phyloP scores from a whole-genome alignment of 1,140 invertebrate genomes.

The Saxidomus purpurata region DNA sequence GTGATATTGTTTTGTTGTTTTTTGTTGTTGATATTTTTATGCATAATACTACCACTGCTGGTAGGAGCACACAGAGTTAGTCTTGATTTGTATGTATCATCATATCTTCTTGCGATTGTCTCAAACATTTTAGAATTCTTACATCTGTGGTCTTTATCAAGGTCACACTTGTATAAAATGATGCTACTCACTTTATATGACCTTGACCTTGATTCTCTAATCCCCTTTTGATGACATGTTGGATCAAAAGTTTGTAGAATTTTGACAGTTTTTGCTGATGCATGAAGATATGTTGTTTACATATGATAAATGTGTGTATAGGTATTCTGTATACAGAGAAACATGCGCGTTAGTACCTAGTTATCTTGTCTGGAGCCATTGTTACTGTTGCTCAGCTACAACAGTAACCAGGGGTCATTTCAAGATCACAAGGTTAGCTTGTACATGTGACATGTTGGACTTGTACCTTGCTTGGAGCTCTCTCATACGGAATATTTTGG shows the following conservation, averaged over 20 bases:
- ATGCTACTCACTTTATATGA: neutral
- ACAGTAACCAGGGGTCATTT: slow-evolving; percentile 46
- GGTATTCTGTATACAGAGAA: neutral
- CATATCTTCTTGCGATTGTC: slow-evolving; percentile 19
- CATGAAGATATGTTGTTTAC: neutral
- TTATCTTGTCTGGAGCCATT: slow-evolving; percentile 32
- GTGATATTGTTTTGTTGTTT: slow-evolving; percentile 16
- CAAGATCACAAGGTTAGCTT: neutral
- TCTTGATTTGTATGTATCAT: neutral
- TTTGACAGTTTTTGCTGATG: slow-evolving; percentile 2
- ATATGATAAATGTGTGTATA: neutral
- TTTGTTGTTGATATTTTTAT: neutral
- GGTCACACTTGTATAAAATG: neutral
- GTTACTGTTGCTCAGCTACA: slow-evolving; percentile 60
- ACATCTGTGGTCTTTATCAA: neutral
- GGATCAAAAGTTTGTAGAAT: slow-evolving; percentile 44
- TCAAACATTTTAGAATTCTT: slow-evolving; percentile 31
- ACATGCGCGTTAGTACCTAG: neutral
- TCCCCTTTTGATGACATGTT: slow-evolving; percentile 38
- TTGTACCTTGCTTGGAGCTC: slow-evolving; percentile 30
- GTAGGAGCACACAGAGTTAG: neutral
- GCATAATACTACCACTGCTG: neutral
- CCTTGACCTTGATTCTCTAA: slow-evolving; percentile 37
- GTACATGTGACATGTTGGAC: slow-evolving; percentile 66
- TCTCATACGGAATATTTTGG: neutral